Evolutionary conservation across 1,140 invertebrate genomes (phyloP).

Genomic region (Tetragonula clypearis): DNA sequence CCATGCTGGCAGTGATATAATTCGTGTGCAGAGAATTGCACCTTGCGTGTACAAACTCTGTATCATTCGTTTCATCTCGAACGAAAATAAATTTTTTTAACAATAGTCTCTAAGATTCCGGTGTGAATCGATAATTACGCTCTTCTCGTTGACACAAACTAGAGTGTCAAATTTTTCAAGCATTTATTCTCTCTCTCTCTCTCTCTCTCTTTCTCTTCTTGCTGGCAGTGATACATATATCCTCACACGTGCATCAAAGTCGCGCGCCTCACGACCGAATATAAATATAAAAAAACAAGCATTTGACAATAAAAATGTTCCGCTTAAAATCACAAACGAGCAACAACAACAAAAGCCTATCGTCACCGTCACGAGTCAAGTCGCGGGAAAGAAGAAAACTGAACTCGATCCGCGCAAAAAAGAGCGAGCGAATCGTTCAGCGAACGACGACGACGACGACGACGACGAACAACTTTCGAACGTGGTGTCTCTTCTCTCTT

Average conservation of each 20-base stretch:
- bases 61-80: too few species aligned
- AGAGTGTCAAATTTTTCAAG: background rate
- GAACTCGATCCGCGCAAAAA: background rate
- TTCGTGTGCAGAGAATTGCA: background rate
- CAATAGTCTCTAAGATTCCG: too few species aligned
- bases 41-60: too few species aligned
- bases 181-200: background rate
- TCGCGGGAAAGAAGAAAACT: background rate
- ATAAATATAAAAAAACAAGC: too few species aligned
- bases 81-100: too few species aligned
- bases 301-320: background rate
- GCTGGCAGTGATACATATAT: background rate
- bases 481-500: background rate
- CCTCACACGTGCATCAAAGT: background rate
- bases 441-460: background rate
- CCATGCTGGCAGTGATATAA: background rate
- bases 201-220: background rate
- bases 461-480: slow-evolving; percentile 9
- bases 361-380: too few species aligned
- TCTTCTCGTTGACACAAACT: background rate
- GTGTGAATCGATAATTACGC: too few species aligned
- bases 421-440: background rate
- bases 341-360: background rate
- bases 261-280: too few species aligned
- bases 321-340: background rate